Percentiles rank a stretch among this genome's conserved stretches.
Evolutionary conservation across 2,888 invertebrate species (phyloP).

Genomic region (Stratiomys singularior): DNA sequence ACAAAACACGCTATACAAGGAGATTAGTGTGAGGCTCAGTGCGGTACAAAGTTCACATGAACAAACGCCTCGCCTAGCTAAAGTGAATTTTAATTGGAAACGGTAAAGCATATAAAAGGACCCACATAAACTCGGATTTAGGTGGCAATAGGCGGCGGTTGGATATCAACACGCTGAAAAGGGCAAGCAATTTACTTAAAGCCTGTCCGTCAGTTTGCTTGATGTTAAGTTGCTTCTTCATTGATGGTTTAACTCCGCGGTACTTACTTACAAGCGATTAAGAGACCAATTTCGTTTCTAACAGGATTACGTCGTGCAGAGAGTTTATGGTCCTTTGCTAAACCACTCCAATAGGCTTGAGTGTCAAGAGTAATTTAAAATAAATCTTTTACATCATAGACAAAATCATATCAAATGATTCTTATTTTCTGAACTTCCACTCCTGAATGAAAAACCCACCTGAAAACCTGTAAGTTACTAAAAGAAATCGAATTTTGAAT

Average conservation of each 20-base stretch:
- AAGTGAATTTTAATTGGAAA: constrained; percentile 25
- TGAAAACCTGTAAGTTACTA: too few species aligned
- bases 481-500: too few species aligned
- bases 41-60: constrained; percentile 7
- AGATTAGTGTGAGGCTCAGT: constrained; percentile 8
- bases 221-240: background rate
- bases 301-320: background rate
- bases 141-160: background rate
- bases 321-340: too few species aligned
- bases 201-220: background rate
- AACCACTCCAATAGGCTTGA: too few species aligned
- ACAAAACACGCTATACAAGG: constrained; percentile 5
- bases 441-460: too few species aligned
- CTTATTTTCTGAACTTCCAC: too few species aligned
- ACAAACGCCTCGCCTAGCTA: background rate
- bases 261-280: background rate
- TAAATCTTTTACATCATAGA: too few species aligned
- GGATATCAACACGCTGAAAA: background rate
- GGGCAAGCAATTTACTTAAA: background rate
- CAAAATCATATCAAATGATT: too few species aligned
- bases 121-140: constrained; percentile 4
- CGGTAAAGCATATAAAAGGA: constrained; percentile 10
- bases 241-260: background rate
- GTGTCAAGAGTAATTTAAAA: too few species aligned
- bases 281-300: background rate